phyloP scores from a whole-genome alignment of 2,888 invertebrate genomes.

The Dynastes grantii region DNA sequence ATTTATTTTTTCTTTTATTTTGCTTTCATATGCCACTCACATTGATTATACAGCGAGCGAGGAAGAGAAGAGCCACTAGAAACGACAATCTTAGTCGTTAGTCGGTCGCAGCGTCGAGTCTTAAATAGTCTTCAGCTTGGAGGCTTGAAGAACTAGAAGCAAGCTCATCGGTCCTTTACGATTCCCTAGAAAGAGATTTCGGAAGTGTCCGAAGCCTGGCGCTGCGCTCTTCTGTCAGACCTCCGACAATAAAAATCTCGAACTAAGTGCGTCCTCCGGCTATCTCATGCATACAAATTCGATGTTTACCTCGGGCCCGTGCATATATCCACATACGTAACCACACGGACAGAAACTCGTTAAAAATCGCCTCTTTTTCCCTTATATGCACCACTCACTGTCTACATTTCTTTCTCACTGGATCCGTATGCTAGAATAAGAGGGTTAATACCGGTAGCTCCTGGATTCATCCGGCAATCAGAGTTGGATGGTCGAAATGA shows the following conservation, averaged over 20 bases:
- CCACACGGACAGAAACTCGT: conserved; percentile 51
- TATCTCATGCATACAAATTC: conserved; percentile 68
- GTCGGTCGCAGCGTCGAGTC: conserved; percentile 2
- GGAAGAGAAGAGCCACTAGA: conserved; percentile 33
- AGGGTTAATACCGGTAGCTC: conserved; percentile 52
- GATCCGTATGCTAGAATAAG: conserved; percentile 39
- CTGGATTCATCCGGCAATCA: conserved; percentile 35
- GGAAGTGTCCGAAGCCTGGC: conserved; percentile 53
- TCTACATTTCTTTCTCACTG: conserved; percentile 42
- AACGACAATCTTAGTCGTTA: neutral
- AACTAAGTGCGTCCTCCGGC: conserved; percentile 64
- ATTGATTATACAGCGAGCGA: neutral
- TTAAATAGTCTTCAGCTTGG: conserved; percentile 12
- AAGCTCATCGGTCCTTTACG: conserved; percentile 43
- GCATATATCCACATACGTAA: conserved; percentile 41
- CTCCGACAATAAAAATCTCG: conserved; percentile 62
- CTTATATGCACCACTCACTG: conserved; percentile 48
- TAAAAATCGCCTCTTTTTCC: conserved; percentile 56
- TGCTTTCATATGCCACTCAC: no score
- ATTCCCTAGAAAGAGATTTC: conserved; percentile 51
- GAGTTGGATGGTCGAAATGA: conserved; percentile 34
- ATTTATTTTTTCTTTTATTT: no score
- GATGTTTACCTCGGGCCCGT: conserved; percentile 61
- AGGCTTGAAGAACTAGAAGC: conserved; percentile 18
- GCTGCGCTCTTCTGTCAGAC: conserved; percentile 53